Evolutionary conservation across 2,888 invertebrate species (phyloP).

Genomic region (Galerucella pusilla): DNA sequence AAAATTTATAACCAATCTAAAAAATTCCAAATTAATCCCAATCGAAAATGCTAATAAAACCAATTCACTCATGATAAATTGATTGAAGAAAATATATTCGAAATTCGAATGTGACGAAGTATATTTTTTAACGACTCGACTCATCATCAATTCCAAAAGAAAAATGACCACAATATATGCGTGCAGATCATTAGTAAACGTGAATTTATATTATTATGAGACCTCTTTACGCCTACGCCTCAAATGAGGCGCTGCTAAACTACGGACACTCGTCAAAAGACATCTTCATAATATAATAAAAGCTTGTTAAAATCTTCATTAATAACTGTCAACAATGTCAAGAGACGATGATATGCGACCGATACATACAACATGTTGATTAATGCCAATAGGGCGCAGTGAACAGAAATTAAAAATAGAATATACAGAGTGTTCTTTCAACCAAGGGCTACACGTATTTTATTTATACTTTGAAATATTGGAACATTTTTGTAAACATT

Average conservation of each 20-base stretch:
- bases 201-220: slow-evolving; percentile 24
- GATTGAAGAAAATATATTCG: not conserved
- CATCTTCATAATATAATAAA: slow-evolving; percentile 40
- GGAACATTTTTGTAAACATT: not conserved
- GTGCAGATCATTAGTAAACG: slow-evolving; percentile 28
- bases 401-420: not conserved
- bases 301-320: slow-evolving; percentile 17
- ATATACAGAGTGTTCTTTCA: not conserved
- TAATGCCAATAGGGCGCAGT: slow-evolving; percentile 7
- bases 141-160: slow-evolving; percentile 11
- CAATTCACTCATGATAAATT: slow-evolving; percentile 4
- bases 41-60: slow-evolving; percentile 16
- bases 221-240: slow-evolving; percentile 18
- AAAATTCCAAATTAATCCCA: slow-evolving; percentile 16
- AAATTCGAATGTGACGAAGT: slow-evolving; percentile 6
- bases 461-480: not conserved
- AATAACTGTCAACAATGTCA: slow-evolving; percentile 22
- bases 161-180: slow-evolving; percentile 20
- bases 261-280: slow-evolving; percentile 21
- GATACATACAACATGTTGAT: slow-evolving; percentile 4
- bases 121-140: not conserved
- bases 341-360: slow-evolving; percentile 6
- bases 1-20: slow-evolving; percentile 8
- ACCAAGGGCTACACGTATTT: not conserved
- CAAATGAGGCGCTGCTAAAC: slow-evolving; percentile 12